Conservation (phyloP, 1,140 invertebrate genomes). For the Drosophila nikananu region DNA sequence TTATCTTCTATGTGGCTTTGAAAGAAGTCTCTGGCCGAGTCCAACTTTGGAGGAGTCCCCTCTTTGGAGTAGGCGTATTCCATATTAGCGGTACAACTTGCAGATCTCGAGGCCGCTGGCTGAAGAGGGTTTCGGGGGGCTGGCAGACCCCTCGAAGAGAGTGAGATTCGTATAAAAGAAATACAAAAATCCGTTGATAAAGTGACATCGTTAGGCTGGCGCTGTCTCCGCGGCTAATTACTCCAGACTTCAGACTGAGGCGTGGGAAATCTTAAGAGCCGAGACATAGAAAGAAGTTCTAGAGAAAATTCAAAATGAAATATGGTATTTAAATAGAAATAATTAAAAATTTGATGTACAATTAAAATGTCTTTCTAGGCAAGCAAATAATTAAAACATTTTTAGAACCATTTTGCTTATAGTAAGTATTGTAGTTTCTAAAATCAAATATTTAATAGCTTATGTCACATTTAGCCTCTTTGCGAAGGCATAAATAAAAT, state of each 20-base stretch:
- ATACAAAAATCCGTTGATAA: slow-evolving; percentile 77
- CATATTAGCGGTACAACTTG: slow-evolving; percentile 82
- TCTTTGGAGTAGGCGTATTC: slow-evolving; percentile 74
- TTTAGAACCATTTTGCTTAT: neutral
- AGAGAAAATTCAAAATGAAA: slow-evolving; percentile 5
- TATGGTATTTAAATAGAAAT: neutral
- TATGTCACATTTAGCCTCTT: slow-evolving; percentile 17
- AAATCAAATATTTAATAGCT: slow-evolving; percentile 17
- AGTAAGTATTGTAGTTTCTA: neutral
- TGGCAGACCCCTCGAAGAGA: slow-evolving; percentile 20
- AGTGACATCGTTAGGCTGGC: slow-evolving; percentile 81
- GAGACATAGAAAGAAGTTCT: neutral
- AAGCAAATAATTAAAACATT: slow-evolving; percentile 2
- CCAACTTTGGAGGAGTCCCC: slow-evolving; percentile 32
- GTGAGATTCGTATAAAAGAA: slow-evolving; percentile 41
- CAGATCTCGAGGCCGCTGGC: slow-evolving; percentile 46
- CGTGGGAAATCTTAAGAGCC: slow-evolving; percentile 65
- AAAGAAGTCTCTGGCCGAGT: slow-evolving; percentile 9
- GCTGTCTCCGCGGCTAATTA: slow-evolving; percentile 79
- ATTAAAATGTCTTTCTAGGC: neutral
- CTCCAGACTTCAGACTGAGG: slow-evolving; percentile 55
- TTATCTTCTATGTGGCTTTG: slow-evolving; percentile 56
- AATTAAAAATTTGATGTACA: neutral
- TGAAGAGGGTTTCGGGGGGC: slow-evolving; percentile 7
- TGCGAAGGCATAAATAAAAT: slow-evolving; percentile 10